A percentile compares a stretch with the other conserved stretches of the same genome.
Evolutionary conservation across 2,888 invertebrate species (phyloP).

Genomic region (Deilephila elpenor): DNA sequence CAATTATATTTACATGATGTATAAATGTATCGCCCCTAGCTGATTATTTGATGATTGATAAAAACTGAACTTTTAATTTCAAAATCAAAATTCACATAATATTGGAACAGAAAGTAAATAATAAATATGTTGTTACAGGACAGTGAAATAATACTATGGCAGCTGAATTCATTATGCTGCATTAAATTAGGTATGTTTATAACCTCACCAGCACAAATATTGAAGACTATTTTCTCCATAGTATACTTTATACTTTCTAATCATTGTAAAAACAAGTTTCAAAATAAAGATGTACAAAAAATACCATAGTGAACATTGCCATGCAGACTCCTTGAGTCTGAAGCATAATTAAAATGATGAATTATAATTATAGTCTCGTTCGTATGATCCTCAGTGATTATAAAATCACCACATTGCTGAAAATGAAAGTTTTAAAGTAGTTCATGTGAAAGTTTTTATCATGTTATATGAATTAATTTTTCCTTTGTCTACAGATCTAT

Average conservation of each 20-base stretch:
- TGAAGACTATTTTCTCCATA: no score
- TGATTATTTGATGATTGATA: slow-evolving; percentile 52
- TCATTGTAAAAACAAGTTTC: no score
- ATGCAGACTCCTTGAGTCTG: no score
- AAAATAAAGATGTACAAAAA: no score
- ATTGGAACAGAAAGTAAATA: background rate
- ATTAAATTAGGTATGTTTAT: background rate
- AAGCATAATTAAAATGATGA: slow-evolving; percentile 51
- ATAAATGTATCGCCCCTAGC: slow-evolving; percentile 49
- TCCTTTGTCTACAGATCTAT: slow-evolving; percentile 12
- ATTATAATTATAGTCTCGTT: slow-evolving; percentile 58
- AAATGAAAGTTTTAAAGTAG: background rate
- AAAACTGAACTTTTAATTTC: slow-evolving; percentile 35
- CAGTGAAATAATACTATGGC: background rate
- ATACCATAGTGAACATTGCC: background rate
- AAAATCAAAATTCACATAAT: background rate
- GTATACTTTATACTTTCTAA: no score
- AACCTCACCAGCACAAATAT: no score
- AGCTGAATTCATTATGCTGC: background rate
- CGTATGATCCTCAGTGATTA: slow-evolving; percentile 67
- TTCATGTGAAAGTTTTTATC: background rate
- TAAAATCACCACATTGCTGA: slow-evolving; percentile 64
- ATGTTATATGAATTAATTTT: background rate
- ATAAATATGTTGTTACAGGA: background rate
- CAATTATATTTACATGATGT: slow-evolving; percentile 38